A percentile compares a stretch with the other conserved stretches of the same genome.
Conservation (phyloP, 35 echinoderm and acorn worm species). For the Lytechinus pictus region DNA sequence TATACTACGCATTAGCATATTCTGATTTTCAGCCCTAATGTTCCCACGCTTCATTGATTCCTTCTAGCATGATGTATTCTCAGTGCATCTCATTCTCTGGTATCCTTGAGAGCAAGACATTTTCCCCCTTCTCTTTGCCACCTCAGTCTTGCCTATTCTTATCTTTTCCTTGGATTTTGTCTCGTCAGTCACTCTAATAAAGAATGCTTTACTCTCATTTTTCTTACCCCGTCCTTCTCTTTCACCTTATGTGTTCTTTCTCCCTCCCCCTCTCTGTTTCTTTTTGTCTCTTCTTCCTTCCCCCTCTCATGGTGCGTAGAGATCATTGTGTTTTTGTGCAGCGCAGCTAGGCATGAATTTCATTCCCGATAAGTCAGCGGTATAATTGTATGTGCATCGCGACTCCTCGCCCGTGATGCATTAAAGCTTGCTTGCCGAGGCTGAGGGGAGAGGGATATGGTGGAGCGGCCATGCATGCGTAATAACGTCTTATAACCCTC, state of each 20-base stretch:
- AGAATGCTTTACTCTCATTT: neutral
- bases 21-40: neutral
- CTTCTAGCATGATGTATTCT: neutral
- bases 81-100: neutral
- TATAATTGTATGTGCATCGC: slow-evolving; percentile 33
- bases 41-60: neutral
- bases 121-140: neutral
- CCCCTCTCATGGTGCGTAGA: neutral
- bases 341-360: neutral
- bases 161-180: neutral
- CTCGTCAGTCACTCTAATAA: neutral
- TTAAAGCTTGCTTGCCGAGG: slow-evolving; percentile 18
- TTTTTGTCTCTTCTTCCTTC: neutral
- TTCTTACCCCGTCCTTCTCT: neutral
- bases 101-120: neutral
- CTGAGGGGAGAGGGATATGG: slow-evolving; percentile 16
- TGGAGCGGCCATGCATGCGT: slow-evolving; percentile 20
- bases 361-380: neutral
- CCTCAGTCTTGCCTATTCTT: neutral
- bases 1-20: neutral
- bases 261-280: neutral
- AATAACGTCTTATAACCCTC: slow-evolving; percentile 31
- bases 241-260: neutral
- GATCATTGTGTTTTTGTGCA: neutral
- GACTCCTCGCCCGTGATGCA: neutral